A percentile compares a stretch with the other conserved stretches of the same genome.
These are phyloP conservation scores for Gymnothorax javanicus DNA, from an alignment of 2,797 vertebrate species.

Conservation along the genomic window DNA sequence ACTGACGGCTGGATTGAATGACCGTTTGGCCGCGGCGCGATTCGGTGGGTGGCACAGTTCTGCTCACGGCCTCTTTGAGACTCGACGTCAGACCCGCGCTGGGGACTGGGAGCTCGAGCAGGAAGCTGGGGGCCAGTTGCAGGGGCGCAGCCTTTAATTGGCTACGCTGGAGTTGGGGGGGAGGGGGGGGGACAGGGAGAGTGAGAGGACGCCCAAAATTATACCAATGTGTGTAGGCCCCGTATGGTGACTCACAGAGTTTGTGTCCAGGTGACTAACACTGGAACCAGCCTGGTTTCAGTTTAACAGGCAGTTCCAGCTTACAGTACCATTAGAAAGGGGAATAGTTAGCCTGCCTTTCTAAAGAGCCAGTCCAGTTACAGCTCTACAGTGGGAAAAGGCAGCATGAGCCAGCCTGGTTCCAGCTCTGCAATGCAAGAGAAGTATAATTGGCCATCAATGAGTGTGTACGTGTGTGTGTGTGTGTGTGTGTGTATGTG, in stretches of 20 bases:
- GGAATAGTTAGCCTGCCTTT: not conserved
- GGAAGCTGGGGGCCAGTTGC: constrained; percentile 50
- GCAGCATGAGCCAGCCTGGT: too few species aligned
- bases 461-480: too few species aligned
- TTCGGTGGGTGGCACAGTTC: constrained; percentile 55
- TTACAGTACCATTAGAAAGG: not conserved
- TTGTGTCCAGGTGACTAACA: not conserved
- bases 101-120: constrained; percentile 58
- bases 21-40: constrained; percentile 52
- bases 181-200: constrained; percentile 47
- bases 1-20: constrained; percentile 52
- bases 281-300: not conserved
- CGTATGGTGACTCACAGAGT: not conserved
- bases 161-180: constrained; percentile 57
- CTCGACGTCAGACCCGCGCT: constrained; percentile 62
- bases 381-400: not conserved
- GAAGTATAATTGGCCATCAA: too few species aligned
- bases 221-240: constrained; percentile 14
- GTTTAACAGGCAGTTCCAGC: not conserved
- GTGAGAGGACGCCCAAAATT: not conserved
- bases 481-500: too few species aligned
- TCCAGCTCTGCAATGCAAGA: too few species aligned
- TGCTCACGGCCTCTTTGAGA: constrained; percentile 71
- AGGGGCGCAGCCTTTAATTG: constrained; percentile 66
- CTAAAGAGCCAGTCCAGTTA: not conserved